Evolutionary conservation across 2,113 vertebrate species (phyloP), one percentile per base, ranked within the genome.

Genomic region (Nerophis ophidion): DNA sequence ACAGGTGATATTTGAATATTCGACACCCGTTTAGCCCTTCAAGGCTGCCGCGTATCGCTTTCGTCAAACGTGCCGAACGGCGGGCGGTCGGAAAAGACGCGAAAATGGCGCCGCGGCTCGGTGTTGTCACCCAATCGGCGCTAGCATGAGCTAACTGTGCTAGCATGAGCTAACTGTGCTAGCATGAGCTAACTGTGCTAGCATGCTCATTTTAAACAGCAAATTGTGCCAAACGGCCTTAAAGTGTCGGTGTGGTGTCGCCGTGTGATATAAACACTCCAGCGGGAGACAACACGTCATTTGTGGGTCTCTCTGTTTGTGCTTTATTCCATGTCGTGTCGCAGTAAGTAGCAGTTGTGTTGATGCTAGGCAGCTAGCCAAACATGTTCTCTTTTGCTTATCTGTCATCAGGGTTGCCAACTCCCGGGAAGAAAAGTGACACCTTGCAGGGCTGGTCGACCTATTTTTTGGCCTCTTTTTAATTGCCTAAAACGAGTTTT

Each of bases 1-100:
- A 88, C 84, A 88, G 89, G 89, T 89, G 65, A 80, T 79, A 61
- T 45, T 17, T 66, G 8, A 53, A 57, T 15, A 52, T 57, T 15
- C 54, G 5, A 14, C n/a, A 11, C 0, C 2, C 6, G 16, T 51
- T 33, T 10, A 3, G 17, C 19, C 12, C 12, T 13, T 12, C 5
- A 51, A 26, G 1, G 49, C 49, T 10, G 12, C 6, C 4, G 17
- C 19, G 10, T 51, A 19, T 33, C 49, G 4, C 7, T 51, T 2
- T 4, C 12, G 1, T 6, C 1, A 50, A 50, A 19, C 19, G 4
- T 13, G 6, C 10, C 17, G 48, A 5, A 45, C 15, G 7, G 0
- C 14, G 17, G 8, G 4, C 6, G 10, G 10, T 55, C 19, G 4
- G 16, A 15, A 8, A 35, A 5, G 7, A 51, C 45, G 48, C 2